Base-by-base conservation (phyloP, 2,797 vertebrate species). In the Pseudochromis fuscus region DNA sequence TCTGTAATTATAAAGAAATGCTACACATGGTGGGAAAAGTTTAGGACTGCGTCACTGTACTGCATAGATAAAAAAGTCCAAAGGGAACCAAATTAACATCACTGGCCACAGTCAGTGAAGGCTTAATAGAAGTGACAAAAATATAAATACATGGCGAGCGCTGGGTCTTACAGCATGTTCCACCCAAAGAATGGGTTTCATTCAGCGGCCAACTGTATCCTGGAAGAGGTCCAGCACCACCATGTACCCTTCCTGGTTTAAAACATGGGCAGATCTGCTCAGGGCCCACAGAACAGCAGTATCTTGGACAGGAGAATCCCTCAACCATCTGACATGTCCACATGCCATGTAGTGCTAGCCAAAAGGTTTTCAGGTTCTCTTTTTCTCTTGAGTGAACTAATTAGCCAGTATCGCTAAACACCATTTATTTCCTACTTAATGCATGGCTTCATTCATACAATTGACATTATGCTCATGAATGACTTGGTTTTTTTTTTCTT, bases 251-350 rank as follows among this genome's bases (percentile, higher is more conserved):
- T 88, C 83, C 86, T 89, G 89, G 87, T 88, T 88, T 87, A 85
- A 88, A 88, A 87, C 69, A 80, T 4, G 12, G 69, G 66, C 80
- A 81, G 79, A 79, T 82, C 89, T 89, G 80, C 64, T 85, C 55
- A 60, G 81, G 70, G 73, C 65, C 79, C 80, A 74, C 84, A 60
- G 56, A 89, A 86, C 85, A 91, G 89, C 88, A 88, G 89, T 84
- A 76, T 83, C 72, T 77, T 91, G 90, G 88, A 92, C 71, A 78
- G 75, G 56, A 85, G 58, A 78, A 82, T 67, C 74, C 64, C 77
- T 80, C 72, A 59, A 88, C 91, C 91, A 93, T 91, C 90, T 92
- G 91, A 92, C 87, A 81, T 52, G 75, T 77, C 83, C 84, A 89
- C 84, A 90, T 89, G 87, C 78, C 63, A 70, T 2, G 19, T 15